Conservation (phyloP, 2,113 vertebrate genomes). For the Oriolus oriolus region DNA sequence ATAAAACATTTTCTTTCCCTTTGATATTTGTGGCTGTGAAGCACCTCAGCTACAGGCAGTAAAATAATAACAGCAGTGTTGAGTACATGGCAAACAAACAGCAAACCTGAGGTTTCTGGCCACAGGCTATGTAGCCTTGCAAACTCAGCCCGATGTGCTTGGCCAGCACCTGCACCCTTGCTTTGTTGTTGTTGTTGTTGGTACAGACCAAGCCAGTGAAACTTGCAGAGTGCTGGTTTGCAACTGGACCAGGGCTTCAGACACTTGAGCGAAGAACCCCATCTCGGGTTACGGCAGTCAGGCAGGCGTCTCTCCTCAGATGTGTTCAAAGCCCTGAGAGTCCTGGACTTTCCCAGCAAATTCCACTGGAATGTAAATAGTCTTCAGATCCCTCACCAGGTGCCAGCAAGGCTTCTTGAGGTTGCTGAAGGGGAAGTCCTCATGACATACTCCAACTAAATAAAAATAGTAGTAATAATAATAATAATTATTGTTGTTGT, state of each 20-base stretch:
- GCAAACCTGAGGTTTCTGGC: neutral
- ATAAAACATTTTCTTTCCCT: neutral
- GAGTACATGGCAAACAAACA: neutral
- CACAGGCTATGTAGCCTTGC: neutral
- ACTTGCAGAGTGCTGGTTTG: neutral
- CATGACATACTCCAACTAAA: neutral
- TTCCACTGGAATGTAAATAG: slow-evolving; percentile 74
- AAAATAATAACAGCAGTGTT: neutral
- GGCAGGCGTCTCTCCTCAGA: slow-evolving; percentile 38
- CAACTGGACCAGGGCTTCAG: neutral
- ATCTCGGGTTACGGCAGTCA: neutral
- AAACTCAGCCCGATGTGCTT: neutral
- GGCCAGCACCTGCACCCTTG: neutral
- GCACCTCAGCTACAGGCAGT: neutral
- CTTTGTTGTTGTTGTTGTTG: neutral
- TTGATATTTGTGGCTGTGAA: slow-evolving; percentile 1
- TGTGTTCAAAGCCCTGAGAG: slow-evolving; percentile 57
- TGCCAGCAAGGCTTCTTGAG: slow-evolving; percentile 55
- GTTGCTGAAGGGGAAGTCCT: slow-evolving; percentile 46
- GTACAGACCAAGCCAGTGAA: neutral
- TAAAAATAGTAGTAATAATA: neutral
- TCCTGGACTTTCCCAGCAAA: slow-evolving; percentile 74
- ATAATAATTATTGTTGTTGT: too few relatives aligned
- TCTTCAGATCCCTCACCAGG: slow-evolving; percentile 52
- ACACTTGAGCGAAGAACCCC: neutral